phyloP scores from a whole-genome alignment of 2,797 vertebrate species.

The Microcaecilia unicolor region DNA sequence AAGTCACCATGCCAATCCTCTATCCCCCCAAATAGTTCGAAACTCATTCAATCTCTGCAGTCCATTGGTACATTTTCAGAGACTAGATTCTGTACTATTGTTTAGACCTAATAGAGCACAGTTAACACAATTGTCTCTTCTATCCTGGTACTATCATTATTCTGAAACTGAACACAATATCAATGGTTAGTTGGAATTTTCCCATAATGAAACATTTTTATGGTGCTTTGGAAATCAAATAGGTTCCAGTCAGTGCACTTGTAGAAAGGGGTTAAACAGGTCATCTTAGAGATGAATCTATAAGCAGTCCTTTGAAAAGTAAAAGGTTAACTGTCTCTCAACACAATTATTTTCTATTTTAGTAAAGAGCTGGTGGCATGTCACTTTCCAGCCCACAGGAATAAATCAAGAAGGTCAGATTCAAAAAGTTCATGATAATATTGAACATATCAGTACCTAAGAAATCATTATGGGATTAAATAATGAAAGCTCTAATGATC shows the following conservation, averaged over 20 bases:
- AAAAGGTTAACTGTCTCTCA: constrained; percentile 25
- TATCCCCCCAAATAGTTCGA: too few relatives aligned
- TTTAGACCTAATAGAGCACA: too few relatives aligned
- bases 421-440: constrained; percentile 32
- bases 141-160: too few relatives aligned
- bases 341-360: constrained; percentile 31
- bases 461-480: constrained; percentile 16
- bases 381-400: constrained; percentile 23
- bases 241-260: background rate
- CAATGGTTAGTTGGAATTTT: too few relatives aligned
- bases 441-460: constrained; percentile 20
- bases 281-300: constrained; percentile 3
- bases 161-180: too few relatives aligned
- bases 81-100: too few relatives aligned
- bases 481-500: constrained; percentile 16
- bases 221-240: background rate
- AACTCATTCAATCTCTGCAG: too few relatives aligned
- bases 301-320: constrained; percentile 5
- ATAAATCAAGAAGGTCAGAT: constrained; percentile 32
- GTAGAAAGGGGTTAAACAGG: background rate
- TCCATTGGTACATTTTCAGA: too few relatives aligned
- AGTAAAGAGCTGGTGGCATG: constrained; percentile 11
- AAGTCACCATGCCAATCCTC: too few relatives aligned
- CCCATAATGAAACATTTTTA: too few relatives aligned
- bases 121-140: too few relatives aligned